These are phyloP conservation scores for Melanostoma mellinum DNA, from an alignment of 2,888 invertebrate genomes.

Conservation along the genomic window DNA sequence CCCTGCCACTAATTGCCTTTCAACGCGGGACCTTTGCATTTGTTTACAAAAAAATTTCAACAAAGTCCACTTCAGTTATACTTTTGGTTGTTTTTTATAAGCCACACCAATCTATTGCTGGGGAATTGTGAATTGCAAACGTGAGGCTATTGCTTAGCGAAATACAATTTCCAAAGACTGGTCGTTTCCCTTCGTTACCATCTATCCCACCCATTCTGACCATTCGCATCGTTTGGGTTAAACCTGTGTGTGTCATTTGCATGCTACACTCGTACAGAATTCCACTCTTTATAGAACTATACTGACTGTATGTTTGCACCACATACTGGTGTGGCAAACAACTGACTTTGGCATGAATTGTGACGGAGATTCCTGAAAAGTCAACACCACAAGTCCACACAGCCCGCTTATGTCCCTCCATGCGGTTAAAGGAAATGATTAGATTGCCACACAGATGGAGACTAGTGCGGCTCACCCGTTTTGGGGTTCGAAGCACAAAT, in stretches of 20 bases:
- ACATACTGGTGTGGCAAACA: neutral
- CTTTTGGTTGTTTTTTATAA: too few relatives aligned
- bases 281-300: slow-evolving; percentile 6
- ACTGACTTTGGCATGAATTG: slow-evolving; percentile 6
- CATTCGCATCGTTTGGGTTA: neutral
- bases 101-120: too few relatives aligned
- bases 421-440: slow-evolving; percentile 24
- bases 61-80: too few relatives aligned
- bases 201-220: slow-evolving; percentile 4
- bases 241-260: slow-evolving; percentile 17
- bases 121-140: neutral
- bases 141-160: neutral
- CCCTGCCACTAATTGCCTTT: too few relatives aligned
- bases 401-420: slow-evolving; percentile 1
- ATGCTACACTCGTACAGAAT: neutral
- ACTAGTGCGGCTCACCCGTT: slow-evolving; percentile 24
- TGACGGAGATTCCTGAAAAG: slow-evolving; percentile 19
- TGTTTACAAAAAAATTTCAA: too few relatives aligned
- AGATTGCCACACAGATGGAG: slow-evolving; percentile 29
- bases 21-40: too few relatives aligned
- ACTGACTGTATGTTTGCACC: neutral
- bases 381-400: slow-evolving; percentile 6
- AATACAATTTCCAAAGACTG: slow-evolving; percentile 24
- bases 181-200: neutral
- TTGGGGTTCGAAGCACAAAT: slow-evolving; percentile 29